These are phyloP conservation scores for Platysteira castanea DNA, from an alignment of 2,113 vertebrate species.

Conservation along the genomic window DNA sequence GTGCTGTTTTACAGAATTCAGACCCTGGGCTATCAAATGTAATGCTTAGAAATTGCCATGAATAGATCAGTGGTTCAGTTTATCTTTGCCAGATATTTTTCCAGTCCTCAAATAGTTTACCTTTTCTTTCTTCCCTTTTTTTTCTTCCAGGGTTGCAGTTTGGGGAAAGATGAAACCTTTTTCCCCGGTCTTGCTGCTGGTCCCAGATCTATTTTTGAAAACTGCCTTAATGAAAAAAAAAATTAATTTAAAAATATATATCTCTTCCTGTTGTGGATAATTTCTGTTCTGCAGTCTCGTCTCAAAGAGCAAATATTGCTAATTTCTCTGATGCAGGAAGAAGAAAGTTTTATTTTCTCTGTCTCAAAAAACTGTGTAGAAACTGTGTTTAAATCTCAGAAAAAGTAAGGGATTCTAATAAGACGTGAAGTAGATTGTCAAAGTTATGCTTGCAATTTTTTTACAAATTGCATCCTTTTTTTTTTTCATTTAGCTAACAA, in stretches of 20 bases:
- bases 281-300: neutral
- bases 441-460: neutral
- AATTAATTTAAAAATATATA: neutral
- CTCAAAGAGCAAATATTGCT: constrained; percentile 9
- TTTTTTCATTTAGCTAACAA: neutral
- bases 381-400: neutral
- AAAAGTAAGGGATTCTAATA: neutral
- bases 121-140: neutral
- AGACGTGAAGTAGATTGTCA: neutral
- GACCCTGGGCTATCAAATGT: neutral
- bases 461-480: neutral
- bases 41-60: neutral
- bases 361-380: neutral
- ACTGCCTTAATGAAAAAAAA: neutral
- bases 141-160: neutral
- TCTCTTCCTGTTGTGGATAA: neutral
- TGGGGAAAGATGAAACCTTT: neutral
- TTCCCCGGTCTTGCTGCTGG: neutral
- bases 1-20: neutral
- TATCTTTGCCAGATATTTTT: neutral
- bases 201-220: neutral
- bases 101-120: neutral
- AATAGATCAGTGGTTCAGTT: neutral
- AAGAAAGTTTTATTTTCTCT: neutral
- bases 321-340: neutral